These are phyloP conservation scores for Disparrhopalites patrizii DNA, from an alignment of 2,888 invertebrate species.

Conservation along the genomic window DNA sequence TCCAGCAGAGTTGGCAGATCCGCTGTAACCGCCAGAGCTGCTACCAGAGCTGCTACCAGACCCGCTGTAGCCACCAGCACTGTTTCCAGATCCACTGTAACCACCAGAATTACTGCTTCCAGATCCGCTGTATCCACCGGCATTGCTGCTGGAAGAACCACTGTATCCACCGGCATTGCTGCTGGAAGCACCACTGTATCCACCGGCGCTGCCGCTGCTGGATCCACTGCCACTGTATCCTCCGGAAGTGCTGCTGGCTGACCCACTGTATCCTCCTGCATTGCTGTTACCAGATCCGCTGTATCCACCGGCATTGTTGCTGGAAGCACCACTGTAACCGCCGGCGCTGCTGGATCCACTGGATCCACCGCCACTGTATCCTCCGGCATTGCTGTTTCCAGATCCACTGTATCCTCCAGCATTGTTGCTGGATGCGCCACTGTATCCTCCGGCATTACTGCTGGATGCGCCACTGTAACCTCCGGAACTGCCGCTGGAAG, in stretches of 20 bases:
- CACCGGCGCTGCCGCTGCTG: background rate
- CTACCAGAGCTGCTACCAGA: background rate
- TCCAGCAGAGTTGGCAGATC: background rate
- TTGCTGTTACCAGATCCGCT: background rate
- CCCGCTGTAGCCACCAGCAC: background rate
- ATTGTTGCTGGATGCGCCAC: background rate
- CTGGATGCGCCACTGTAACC: slow-evolving; percentile 4
- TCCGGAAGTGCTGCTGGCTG: background rate
- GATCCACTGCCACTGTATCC: background rate
- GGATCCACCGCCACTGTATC: background rate
- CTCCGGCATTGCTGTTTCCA: background rate
- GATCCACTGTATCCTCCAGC: background rate
- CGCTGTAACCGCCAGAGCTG: background rate
- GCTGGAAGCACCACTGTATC: background rate
- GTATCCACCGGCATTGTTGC: background rate
- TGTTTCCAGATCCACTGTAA: background rate
- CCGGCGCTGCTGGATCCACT: background rate
- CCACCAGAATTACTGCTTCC: background rate
- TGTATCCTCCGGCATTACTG: background rate
- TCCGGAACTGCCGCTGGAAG: background rate
- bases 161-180: background rate
- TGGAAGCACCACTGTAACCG: background rate
- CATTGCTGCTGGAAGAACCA: background rate
- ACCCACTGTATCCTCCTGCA: background rate
- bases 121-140: background rate